Evolutionary conservation across 2,113 vertebrate genomes (phyloP).

Genomic region (Tiliqua scincoides): DNA sequence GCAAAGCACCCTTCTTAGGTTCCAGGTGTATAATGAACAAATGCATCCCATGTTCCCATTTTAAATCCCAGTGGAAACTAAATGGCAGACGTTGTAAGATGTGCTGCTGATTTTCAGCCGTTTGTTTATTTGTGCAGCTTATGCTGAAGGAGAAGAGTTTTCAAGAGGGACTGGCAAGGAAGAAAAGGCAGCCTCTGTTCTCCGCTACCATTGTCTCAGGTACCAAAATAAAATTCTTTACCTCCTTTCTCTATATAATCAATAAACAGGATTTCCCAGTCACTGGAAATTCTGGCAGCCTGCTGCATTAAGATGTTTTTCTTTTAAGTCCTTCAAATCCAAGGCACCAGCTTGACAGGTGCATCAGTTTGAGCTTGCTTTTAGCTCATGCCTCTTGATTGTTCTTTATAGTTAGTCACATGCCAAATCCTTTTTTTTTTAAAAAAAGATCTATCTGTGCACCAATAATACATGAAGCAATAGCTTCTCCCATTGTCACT

Average conservation of each 20-base stretch:
- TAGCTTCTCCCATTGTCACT: not conserved
- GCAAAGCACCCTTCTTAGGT: not conserved
- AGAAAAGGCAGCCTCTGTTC: not conserved
- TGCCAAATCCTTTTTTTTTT: not conserved
- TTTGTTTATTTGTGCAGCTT: not conserved
- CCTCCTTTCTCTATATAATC: not conserved
- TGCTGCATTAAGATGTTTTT: not conserved
- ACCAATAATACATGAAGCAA: not conserved
- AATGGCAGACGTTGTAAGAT: not conserved
- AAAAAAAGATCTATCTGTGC: not conserved
- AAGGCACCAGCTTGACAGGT: not conserved
- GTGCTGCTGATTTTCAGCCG: not conserved
- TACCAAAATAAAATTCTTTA: not conserved
- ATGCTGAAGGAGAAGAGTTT: not conserved
- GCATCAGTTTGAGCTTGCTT: not conserved
- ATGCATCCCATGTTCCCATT: not conserved
- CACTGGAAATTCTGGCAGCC: not conserved
- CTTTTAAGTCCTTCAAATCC: not conserved
- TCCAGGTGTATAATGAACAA: not conserved
- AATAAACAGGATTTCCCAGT: not conserved
- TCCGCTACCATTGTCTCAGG: not conserved
- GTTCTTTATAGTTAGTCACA: not conserved
- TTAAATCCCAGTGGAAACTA: not conserved
- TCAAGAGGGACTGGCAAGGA: not conserved
- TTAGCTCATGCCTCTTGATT: not conserved